These are phyloP conservation scores for Callaeas wilsoni DNA, from an alignment of 2,113 vertebrate genomes.

Conservation along the genomic window DNA sequence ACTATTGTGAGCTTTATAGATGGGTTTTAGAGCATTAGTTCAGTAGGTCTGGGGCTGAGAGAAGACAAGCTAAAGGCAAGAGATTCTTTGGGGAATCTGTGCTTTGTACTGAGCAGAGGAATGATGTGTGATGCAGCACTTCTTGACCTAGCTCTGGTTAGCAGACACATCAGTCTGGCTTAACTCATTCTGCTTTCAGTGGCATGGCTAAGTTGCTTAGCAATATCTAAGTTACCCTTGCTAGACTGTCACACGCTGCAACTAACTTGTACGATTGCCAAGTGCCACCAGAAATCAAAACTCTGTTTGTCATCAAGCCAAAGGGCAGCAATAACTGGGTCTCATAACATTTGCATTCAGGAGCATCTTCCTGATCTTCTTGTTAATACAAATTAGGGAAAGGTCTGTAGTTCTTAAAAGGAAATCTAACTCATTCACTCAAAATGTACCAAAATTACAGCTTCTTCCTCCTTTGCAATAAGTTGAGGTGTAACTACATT, in stretches of 20 bases:
- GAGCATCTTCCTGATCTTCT: neutral
- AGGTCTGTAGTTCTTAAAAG: neutral
- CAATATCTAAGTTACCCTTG: neutral
- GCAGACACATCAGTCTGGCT: neutral
- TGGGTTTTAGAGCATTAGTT: neutral
- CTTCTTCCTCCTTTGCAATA: neutral
- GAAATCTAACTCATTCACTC: neutral
- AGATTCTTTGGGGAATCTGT: neutral
- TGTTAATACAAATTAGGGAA: neutral
- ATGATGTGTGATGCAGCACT: neutral
- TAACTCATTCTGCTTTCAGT: neutral
- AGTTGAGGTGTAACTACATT: neutral
- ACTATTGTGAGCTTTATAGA: neutral
- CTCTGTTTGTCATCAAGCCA: neutral
- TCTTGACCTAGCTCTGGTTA: neutral
- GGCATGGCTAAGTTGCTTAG: too few species aligned
- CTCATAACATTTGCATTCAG: neutral
- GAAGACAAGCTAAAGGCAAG: neutral
- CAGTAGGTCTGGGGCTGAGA: neutral
- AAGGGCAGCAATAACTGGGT: neutral
- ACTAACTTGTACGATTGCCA: neutral
- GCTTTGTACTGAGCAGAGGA: neutral
- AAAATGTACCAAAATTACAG: neutral
- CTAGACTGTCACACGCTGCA: neutral
- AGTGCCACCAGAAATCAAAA: neutral